Evolutionary conservation across 1,140 invertebrate species (phyloP).

Genomic region (Cheumatopsyche charites): DNA sequence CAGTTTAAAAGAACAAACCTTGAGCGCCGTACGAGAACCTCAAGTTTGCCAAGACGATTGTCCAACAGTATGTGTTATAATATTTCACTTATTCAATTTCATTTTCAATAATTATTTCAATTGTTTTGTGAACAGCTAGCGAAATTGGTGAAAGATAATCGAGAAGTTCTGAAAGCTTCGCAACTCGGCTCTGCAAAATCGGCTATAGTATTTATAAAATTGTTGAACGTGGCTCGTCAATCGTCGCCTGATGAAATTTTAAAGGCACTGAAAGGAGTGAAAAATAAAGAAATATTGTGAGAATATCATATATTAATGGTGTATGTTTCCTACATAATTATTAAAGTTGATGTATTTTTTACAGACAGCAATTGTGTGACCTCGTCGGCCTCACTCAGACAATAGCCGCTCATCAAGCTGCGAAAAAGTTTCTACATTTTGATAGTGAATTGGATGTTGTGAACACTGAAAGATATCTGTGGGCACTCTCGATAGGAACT

Average conservation of each 20-base stretch:
- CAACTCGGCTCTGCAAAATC: constrained; percentile 68
- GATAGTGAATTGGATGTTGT: constrained; percentile 64
- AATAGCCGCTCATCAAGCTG: constrained; percentile 68
- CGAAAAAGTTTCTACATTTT: constrained; percentile 68
- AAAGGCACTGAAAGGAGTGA: constrained; percentile 65
- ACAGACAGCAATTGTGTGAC: constrained; percentile 70
- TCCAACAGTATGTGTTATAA: constrained; percentile 55
- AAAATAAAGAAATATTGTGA: constrained; percentile 63
- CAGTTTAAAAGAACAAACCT: constrained; percentile 37
- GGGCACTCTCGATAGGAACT: constrained; percentile 70
- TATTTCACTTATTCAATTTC: constrained; percentile 32
- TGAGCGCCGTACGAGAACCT: constrained; percentile 33
- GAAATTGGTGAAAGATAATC: constrained; percentile 63
- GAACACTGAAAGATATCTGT: constrained; percentile 74
- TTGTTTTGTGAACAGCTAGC: constrained; percentile 51
- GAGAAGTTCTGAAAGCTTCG: constrained; percentile 59
- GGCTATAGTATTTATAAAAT: constrained; percentile 67
- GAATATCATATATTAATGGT: no score
- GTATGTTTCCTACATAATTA: background rate
- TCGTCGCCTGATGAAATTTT: constrained; percentile 65
- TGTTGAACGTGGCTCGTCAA: constrained; percentile 66
- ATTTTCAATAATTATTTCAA: constrained; percentile 15
- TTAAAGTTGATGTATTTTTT: constrained; percentile 41
- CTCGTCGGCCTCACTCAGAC: constrained; percentile 74
- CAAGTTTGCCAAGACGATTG: constrained; percentile 58